phyloP scores from a whole-genome alignment of 2,797 vertebrate genomes.

The Pseudocheirus occidentalis region DNA sequence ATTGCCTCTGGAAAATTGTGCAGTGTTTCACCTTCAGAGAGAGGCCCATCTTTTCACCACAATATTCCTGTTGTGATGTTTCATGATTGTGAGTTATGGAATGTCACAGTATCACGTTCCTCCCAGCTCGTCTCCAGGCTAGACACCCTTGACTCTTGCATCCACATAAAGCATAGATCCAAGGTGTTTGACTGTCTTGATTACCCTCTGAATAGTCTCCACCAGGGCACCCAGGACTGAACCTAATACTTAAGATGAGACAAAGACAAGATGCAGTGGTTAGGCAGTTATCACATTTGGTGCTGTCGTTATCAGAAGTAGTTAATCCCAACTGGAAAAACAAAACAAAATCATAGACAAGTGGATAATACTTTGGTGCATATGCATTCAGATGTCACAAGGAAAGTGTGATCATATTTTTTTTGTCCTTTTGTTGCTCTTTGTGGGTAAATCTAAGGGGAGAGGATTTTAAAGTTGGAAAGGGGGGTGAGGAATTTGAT shows the following conservation, averaged over 20 bases:
- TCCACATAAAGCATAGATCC: background rate
- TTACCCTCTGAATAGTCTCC: background rate
- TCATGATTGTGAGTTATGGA: background rate
- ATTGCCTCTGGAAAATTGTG: background rate
- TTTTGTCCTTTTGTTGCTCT: constrained; percentile 30
- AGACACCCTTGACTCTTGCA: background rate
- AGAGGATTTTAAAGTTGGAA: background rate
- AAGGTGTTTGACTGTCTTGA: background rate
- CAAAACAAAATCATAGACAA: constrained; percentile 22
- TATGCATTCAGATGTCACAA: constrained; percentile 1
- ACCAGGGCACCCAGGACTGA: background rate
- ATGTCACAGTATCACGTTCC: background rate
- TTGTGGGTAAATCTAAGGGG: constrained; percentile 5
- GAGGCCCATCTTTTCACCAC: background rate
- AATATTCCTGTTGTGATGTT: background rate
- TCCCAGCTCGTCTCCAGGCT: background rate
- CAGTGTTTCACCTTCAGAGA: background rate
- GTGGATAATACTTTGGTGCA: background rate
- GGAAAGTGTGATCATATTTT: background rate
- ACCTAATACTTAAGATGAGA: background rate
- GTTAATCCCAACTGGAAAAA: constrained; percentile 18
- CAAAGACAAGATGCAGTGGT: background rate
- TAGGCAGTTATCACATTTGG: constrained; percentile 4
- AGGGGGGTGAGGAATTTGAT: background rate
- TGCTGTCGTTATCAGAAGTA: constrained; percentile 25